Base-by-base conservation (phyloP, 2,113 vertebrate genomes). In the Hippocampus zosterae region DNA sequence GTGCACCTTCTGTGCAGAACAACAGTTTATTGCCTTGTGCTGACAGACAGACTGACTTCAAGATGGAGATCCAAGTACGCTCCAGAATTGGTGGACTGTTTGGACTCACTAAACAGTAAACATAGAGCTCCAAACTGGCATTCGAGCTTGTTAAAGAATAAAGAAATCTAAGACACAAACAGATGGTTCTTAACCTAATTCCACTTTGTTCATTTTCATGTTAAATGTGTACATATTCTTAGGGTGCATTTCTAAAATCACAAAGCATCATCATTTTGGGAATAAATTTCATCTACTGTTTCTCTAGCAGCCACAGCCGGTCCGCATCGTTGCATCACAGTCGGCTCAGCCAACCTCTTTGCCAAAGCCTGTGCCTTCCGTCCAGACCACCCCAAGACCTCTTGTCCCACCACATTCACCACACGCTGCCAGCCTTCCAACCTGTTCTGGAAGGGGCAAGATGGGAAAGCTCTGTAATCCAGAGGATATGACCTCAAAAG, bases 401-500 rank as follows among this genome's bases (percentile, higher is more conserved):
- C 9, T 78, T 29, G 62, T 71, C 12, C 84, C 85, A 0, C 92
- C 94, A 4, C 95, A 95, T 65, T 93, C 84, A 1, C 89, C 91
- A 11, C 91, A 91, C 5, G 87, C 88, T 1, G 92, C 94, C 66
- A 87, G 87, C 74, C 93, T 96, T 59, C 87, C 95, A 33, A 95
- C 90, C 87, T 97, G 94, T 73, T 92, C 96, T 0, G 96, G 96
- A 0, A 89, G 95, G 75, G 96, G 96, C 33, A 98, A 96, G 90
- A 94, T 98, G 94, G 90, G 94, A 84, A 98, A 96, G 84, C 90
- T 96, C 69, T 93, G 98, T 56, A 96, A 91, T 85, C 96, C 96
- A 0, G 96, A 98, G 75, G 97, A 99, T 85, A 99, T 99, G 97
- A 98, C 97, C 41, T 99, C 97, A 0, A 91, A 94, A 52, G 97